Percentiles rank a stretch among this genome's conserved stretches.
Conservation (phyloP, 1,140 invertebrate species). For the Drosophila serrata region DNA sequence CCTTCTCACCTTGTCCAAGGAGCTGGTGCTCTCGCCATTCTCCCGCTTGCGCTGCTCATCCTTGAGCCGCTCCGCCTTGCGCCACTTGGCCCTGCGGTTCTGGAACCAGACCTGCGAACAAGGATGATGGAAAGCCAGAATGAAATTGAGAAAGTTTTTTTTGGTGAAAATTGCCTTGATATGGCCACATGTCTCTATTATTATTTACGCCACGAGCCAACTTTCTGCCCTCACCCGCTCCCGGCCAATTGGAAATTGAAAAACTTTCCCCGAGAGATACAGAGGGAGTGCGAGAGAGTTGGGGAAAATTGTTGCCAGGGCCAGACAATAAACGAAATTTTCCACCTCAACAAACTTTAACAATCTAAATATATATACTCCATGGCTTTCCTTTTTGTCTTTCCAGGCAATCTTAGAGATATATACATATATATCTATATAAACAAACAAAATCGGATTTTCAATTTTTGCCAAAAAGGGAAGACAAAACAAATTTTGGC, state of each 20-base stretch:
- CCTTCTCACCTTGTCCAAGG: slow-evolving; percentile 85
- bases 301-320: slow-evolving; percentile 4
- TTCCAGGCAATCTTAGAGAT: slow-evolving; percentile 47
- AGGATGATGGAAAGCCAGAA: background rate
- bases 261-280: slow-evolving; percentile 66
- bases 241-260: slow-evolving; percentile 78
- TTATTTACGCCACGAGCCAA: slow-evolving; percentile 63
- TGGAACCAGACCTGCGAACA: slow-evolving; percentile 95
- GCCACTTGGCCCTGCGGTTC: slow-evolving; percentile 96
- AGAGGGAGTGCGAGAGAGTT: slow-evolving; percentile 18
- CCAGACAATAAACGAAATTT: slow-evolving; percentile 82
- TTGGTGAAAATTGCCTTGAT: slow-evolving; percentile 62
- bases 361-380: slow-evolving; percentile 58
- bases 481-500: slow-evolving; percentile 80
- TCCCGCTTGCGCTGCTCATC: slow-evolving; percentile 95
- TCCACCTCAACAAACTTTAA: slow-evolving; percentile 84
- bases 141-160: slow-evolving; percentile 63
- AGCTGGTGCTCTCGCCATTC: slow-evolving; percentile 88
- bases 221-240: slow-evolving; percentile 31
- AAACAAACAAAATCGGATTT: slow-evolving; percentile 83
- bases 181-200: slow-evolving; percentile 51
- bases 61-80: slow-evolving; percentile 95
- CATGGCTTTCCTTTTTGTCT: background rate
- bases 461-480: slow-evolving; percentile 65
- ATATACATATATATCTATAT: slow-evolving; percentile 30